Evolutionary conservation across 2,797 vertebrate species (phyloP).

Genomic region (Hippoglossus hippoglossus): DNA sequence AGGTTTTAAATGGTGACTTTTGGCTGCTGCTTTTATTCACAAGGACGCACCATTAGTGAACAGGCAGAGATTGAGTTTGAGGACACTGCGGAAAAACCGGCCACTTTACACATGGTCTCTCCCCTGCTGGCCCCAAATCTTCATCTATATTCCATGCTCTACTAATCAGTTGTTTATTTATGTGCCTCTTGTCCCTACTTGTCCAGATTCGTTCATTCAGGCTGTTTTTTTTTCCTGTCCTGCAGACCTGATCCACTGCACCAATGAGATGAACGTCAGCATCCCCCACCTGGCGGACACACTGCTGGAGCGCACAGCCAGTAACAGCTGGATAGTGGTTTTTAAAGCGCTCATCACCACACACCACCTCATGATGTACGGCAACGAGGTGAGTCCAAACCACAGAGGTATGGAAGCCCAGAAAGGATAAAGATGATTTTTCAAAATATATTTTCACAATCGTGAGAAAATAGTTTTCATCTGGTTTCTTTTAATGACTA

Average conservation of each 20-base stretch:
- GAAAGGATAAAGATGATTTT: background rate
- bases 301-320: slow-evolving; percentile 91
- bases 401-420: background rate
- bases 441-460: no score
- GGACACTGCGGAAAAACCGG: background rate
- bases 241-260: slow-evolving; percentile 93
- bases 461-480: background rate
- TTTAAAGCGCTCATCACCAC: slow-evolving; percentile 98
- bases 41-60: slow-evolving; percentile 11
- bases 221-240: background rate
- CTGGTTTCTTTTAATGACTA: background rate
- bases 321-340: slow-evolving; percentile 97
- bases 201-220: no score
- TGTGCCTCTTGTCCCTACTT: no score
- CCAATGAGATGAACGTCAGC: slow-evolving; percentile 96
- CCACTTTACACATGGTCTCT: background rate
- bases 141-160: background rate
- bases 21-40: slow-evolving; percentile 28
- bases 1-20: slow-evolving; percentile 36
- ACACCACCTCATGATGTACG: slow-evolving; percentile 98
- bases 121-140: background rate
- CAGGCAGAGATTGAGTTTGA: background rate
- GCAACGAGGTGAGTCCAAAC: slow-evolving; percentile 90
- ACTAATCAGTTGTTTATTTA: background rate
- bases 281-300: slow-evolving; percentile 93